Conservation (phyloP, 2,888 invertebrate species). For the Crepidodera aurea region DNA sequence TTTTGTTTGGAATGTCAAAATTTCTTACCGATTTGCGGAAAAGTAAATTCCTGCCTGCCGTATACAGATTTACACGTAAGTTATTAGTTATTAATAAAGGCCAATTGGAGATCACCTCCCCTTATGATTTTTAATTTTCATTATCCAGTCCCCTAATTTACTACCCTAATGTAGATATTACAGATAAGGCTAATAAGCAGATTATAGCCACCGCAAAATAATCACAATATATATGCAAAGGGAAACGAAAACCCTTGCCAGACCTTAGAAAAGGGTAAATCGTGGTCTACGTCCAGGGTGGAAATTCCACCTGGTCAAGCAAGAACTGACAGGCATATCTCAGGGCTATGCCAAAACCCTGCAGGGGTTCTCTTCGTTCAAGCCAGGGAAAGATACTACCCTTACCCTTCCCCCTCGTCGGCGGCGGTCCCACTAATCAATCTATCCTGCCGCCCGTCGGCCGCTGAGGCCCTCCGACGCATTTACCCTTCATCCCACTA, state of each 20-base stretch:
- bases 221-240: neutral
- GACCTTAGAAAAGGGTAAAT: constrained; percentile 2
- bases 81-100: too few relatives aligned
- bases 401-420: constrained; percentile 16
- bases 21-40: too few relatives aligned
- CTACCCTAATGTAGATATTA: neutral
- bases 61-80: too few relatives aligned
- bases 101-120: too few relatives aligned
- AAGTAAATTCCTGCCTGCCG: too few relatives aligned
- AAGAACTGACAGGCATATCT: constrained; percentile 5
- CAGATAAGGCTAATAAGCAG: neutral
- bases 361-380: neutral
- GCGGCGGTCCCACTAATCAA: constrained; percentile 56
- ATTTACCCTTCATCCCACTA: constrained; percentile 20
- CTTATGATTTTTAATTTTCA: neutral
- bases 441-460: constrained; percentile 50
- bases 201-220: neutral
- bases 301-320: constrained; percentile 25
- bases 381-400: constrained; percentile 6
- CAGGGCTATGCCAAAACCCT: constrained; percentile 9
- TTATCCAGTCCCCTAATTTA: neutral
- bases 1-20: too few relatives aligned
- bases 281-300: neutral
- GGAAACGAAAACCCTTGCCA: constrained; percentile 3
- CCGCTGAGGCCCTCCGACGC: constrained; percentile 32